These are phyloP conservation scores for Ganaspis sp. DNA, from an alignment of 1,140 invertebrate species.

Conservation along the genomic window DNA sequence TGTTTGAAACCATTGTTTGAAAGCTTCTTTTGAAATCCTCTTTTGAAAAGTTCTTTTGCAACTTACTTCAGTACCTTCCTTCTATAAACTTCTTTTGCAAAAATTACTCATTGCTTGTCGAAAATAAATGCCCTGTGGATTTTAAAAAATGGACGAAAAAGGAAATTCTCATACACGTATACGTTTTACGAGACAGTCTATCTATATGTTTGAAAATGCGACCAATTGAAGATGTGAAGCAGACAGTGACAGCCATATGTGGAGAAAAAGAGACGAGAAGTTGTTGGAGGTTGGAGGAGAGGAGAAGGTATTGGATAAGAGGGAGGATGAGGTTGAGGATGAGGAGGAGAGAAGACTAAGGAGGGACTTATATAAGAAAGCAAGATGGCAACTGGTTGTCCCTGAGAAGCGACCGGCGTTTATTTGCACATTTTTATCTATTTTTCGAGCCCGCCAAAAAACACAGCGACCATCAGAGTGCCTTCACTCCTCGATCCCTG, in stretches of 20 bases:
- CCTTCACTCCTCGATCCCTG: slow-evolving; percentile 52
- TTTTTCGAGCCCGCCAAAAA: slow-evolving; percentile 73
- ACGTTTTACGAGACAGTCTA: slow-evolving; percentile 8
- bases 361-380: slow-evolving; percentile 76
- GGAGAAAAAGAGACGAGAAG: slow-evolving; percentile 5
- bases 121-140: too few species aligned
- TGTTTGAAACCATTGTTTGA: too few species aligned
- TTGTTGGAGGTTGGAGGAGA: slow-evolving; percentile 16
- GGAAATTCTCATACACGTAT: too few species aligned
- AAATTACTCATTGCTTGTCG: too few species aligned
- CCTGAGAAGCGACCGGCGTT: slow-evolving; percentile 72
- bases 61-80: too few species aligned
- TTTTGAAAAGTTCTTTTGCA: too few species aligned
- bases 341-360: slow-evolving; percentile 55
- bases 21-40: too few species aligned
- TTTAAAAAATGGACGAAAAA: neutral
- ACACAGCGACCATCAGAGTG: slow-evolving; percentile 55
- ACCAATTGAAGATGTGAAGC: slow-evolving; percentile 6
- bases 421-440: slow-evolving; percentile 76
- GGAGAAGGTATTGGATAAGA: slow-evolving; percentile 49
- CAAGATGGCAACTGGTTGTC: slow-evolving; percentile 76
- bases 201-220: slow-evolving; percentile 22
- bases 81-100: too few species aligned
- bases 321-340: slow-evolving; percentile 46
- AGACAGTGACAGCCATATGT: neutral